Evolutionary conservation across 2,113 vertebrate genomes (phyloP).

Genomic region (Nasalis larvatus): DNA sequence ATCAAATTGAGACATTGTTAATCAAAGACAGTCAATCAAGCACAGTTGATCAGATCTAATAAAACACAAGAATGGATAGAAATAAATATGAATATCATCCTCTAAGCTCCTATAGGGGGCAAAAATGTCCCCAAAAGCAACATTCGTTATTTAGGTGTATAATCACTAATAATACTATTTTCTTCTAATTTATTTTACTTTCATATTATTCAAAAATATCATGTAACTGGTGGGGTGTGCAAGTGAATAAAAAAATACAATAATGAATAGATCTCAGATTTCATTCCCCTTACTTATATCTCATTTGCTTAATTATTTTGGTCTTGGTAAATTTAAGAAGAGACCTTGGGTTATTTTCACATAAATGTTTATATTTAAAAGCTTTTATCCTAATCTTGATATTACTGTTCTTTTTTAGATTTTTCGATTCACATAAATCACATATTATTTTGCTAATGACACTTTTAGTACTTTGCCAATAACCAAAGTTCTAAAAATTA

Average conservation of each 20-base stretch:
- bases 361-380: neutral
- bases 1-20: conserved; percentile 15
- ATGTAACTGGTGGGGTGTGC: neutral
- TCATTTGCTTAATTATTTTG: neutral
- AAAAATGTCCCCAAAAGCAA: neutral
- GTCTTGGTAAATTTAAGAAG: neutral
- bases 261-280: neutral
- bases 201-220: neutral
- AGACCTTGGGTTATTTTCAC: neutral
- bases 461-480: neutral
- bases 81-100: conserved; percentile 35
- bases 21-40: conserved; percentile 41
- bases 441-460: neutral
- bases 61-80: neutral
- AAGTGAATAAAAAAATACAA: neutral
- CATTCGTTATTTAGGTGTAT: neutral
- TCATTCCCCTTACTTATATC: neutral
- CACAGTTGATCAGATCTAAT: conserved; percentile 32
- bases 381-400: neutral
- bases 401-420: neutral
- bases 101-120: neutral
- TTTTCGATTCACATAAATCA: neutral
- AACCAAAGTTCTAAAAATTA: neutral
- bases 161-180: neutral
- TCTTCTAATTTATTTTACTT: neutral